Conservation (phyloP, 2,888 invertebrate species). For the Bellardia bayeri region DNA sequence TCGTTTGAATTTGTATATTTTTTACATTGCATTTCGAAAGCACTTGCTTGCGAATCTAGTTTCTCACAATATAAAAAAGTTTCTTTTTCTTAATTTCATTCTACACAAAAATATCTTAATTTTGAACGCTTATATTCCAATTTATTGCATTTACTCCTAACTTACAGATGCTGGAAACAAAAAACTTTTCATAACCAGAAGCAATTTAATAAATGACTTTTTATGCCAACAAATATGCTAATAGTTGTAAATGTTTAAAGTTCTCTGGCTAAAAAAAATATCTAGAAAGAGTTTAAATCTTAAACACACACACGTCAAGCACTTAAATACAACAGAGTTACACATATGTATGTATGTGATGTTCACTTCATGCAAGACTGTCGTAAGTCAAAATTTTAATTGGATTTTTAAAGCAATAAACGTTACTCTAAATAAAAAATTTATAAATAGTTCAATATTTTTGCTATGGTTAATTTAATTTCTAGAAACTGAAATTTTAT, state of each 20-base stretch:
- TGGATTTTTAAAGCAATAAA: too few relatives aligned
- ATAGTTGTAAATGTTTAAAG: constrained; percentile 62
- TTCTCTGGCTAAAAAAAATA: neutral
- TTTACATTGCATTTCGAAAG: too few relatives aligned
- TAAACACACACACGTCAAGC: neutral
- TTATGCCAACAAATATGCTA: constrained; percentile 46
- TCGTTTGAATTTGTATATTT: too few relatives aligned
- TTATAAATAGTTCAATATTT: too few relatives aligned
- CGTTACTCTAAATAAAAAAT: too few relatives aligned
- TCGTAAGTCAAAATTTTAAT: too few relatives aligned
- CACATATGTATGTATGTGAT: neutral
- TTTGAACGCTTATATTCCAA: neutral
- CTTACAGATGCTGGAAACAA: neutral
- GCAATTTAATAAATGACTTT: constrained; percentile 63
- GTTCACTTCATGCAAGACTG: too few relatives aligned
- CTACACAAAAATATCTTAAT: neutral
- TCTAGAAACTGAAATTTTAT: too few relatives aligned
- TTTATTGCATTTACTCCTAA: neutral
- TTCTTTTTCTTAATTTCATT: too few relatives aligned
- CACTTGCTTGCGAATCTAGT: too few relatives aligned
- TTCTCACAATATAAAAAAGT: too few relatives aligned
- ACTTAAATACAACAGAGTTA: neutral
- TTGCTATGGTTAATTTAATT: too few relatives aligned
- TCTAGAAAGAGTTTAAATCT: constrained; percentile 20
- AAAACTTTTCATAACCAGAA: constrained; percentile 51